phyloP scores from a whole-genome alignment of 2,113 vertebrate genomes.

The Lathamus discolor region DNA sequence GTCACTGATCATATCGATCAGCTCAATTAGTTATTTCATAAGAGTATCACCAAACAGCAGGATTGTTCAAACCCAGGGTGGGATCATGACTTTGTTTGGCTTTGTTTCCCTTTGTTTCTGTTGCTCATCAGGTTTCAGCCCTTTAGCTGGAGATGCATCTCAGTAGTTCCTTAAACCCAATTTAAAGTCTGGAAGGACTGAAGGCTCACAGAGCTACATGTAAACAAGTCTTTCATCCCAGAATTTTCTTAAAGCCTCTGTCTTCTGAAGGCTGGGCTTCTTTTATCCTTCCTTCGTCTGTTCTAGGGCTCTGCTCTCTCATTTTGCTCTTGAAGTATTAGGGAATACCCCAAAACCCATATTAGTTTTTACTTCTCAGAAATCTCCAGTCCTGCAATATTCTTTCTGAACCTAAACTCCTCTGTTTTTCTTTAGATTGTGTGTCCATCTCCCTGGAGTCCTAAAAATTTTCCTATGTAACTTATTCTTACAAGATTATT shows the following conservation, averaged over 20 bases:
- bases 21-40: not conserved
- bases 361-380: not conserved
- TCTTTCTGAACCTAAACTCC: not conserved
- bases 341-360: not conserved
- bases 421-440: not conserved
- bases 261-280: not conserved
- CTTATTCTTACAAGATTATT: not conserved
- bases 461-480: not conserved
- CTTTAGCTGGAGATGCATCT: not conserved
- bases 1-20: not conserved
- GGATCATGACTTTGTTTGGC: not conserved
- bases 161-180: not conserved
- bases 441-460: not conserved
- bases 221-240: slow-evolving; percentile 36
- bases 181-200: not conserved
- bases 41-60: not conserved
- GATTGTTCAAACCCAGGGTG: not conserved
- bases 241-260: slow-evolving; percentile 1
- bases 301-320: not conserved
- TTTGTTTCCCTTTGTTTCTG: not conserved
- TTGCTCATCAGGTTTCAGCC: not conserved
- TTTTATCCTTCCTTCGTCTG: slow-evolving; percentile 6
- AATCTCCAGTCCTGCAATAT: not conserved
- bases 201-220: not conserved
- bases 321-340: not conserved